Conservation (phyloP, 1,140 invertebrate species). For the Cyclargus thomasi region DNA sequence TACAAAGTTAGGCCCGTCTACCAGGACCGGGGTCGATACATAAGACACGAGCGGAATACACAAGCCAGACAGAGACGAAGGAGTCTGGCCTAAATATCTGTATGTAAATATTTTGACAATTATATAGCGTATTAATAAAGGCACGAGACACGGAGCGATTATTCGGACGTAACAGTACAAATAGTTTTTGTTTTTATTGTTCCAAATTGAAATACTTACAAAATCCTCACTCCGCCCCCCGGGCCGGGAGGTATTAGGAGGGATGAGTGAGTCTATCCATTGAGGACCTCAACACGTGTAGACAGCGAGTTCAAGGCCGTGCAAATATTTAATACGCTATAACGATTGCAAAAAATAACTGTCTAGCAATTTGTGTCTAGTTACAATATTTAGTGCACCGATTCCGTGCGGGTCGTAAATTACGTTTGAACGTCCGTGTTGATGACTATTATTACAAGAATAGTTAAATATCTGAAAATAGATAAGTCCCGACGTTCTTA, state of each 20-base stretch:
- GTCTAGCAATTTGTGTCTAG: constrained; percentile 9
- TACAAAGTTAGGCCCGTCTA: not conserved
- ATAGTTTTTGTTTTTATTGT: constrained; percentile 28
- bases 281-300: constrained; percentile 43
- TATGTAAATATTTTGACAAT: constrained; percentile 1
- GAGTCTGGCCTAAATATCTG: not conserved
- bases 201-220: constrained; percentile 40
- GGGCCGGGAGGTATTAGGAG: not conserved
- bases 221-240: constrained; percentile 22
- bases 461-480: no score
- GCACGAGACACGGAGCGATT: constrained; percentile 23
- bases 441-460: no score
- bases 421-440: not conserved
- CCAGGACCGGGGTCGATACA: not conserved
- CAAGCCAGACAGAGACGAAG: not conserved
- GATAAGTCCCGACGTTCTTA: no score
- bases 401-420: not conserved
- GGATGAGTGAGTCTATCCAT: constrained; percentile 30
- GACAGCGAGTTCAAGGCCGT: constrained; percentile 38
- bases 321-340: constrained; percentile 16
- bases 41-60: not conserved
- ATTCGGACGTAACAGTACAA: constrained; percentile 17
- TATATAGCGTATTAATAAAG: not conserved
- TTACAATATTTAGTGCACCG: not conserved
- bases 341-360: not conserved